These are phyloP conservation scores for Alauda arvensis DNA, from an alignment of 2,797 vertebrate genomes.

Conservation along the genomic window DNA sequence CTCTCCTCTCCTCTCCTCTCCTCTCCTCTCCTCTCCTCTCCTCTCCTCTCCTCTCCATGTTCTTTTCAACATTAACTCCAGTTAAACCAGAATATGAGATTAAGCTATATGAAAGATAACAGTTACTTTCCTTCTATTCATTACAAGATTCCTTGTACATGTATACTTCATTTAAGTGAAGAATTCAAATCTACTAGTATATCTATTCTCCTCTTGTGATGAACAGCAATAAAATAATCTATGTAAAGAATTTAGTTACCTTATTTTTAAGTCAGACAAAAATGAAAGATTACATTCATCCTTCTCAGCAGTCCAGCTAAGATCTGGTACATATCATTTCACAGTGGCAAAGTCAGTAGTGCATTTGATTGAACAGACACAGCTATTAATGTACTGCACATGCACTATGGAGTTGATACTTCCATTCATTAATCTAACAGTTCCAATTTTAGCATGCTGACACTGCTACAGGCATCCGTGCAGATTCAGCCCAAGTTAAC, in stretches of 20 bases:
- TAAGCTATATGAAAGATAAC: neutral
- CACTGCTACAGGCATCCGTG: conserved; percentile 20
- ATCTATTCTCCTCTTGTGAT: neutral
- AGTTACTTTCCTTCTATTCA: neutral
- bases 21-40: neutral
- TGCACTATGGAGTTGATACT: conserved; percentile 31
- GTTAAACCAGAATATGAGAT: neutral
- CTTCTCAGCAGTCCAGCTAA: conserved; percentile 55
- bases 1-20: neutral
- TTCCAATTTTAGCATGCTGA: conserved; percentile 45
- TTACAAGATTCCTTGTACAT: neutral
- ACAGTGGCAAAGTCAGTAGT: conserved; percentile 24
- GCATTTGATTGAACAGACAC: conserved; percentile 42
- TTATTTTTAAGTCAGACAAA: conserved; percentile 49
- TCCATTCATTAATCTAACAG: conserved; percentile 44
- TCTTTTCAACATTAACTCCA: neutral
- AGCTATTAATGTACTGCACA: conserved; percentile 23
- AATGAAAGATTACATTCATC: conserved; percentile 42
- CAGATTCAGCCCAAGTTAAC: conserved; percentile 54
- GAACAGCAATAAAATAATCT: conserved; percentile 39
- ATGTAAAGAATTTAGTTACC: conserved; percentile 50
- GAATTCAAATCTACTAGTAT: neutral
- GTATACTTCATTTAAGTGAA: neutral
- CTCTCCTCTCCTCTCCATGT: neutral
- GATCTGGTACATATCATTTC: conserved; percentile 52